These are phyloP conservation scores for Ellobium chinense DNA, from an alignment of 2,888 invertebrate genomes.

Conservation along the genomic window DNA sequence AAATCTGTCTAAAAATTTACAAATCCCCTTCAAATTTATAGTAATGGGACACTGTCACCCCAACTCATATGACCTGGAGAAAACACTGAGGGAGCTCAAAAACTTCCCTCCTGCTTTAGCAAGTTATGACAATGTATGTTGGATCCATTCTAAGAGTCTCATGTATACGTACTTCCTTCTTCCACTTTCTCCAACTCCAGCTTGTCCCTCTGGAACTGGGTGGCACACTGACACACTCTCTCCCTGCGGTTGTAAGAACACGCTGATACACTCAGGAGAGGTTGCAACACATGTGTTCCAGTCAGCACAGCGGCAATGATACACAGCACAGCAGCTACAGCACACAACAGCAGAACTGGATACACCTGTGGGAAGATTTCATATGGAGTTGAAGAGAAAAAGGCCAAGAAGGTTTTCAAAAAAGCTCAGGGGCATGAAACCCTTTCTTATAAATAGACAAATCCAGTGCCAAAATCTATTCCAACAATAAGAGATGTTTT, in stretches of 20 bases:
- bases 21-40: too few species aligned
- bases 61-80: too few species aligned
- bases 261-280: conserved; percentile 56
- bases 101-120: too few species aligned
- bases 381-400: not conserved
- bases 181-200: conserved; percentile 43
- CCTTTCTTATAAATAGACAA: too few species aligned
- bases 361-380: conserved; percentile 21
- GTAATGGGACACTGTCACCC: too few species aligned
- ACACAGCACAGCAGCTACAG: conserved; percentile 52
- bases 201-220: conserved; percentile 55
- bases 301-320: conserved; percentile 62
- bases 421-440: too few species aligned
- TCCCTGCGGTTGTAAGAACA: conserved; percentile 59
- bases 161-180: conserved; percentile 26
- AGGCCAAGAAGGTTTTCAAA: not conserved
- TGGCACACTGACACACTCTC: conserved; percentile 57
- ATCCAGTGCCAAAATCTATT: too few species aligned
- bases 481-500: too few species aligned
- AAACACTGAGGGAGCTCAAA: too few species aligned
- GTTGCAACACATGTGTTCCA: conserved; percentile 65
- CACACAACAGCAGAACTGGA: conserved; percentile 24
- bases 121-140: too few species aligned
- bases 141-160: too few species aligned
- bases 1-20: too few species aligned